Conservation (phyloP, 2,888 invertebrate species). For the Lasioglossum malachurum region DNA sequence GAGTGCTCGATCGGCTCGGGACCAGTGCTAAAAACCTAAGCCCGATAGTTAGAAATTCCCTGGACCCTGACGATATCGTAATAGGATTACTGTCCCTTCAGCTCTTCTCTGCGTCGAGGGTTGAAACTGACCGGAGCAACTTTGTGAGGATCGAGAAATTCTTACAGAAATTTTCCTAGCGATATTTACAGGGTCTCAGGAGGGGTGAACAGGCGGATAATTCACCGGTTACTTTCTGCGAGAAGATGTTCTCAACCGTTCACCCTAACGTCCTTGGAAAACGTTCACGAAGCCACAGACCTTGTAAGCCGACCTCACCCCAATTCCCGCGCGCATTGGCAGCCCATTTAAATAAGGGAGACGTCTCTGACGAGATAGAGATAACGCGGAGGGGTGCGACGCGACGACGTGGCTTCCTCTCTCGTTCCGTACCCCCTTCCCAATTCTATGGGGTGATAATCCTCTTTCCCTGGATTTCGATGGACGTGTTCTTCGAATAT, state of each 20-base stretch:
- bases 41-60: neutral
- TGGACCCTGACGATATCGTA: neutral
- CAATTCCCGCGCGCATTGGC: constrained; percentile 37
- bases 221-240: constrained; percentile 39
- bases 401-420: neutral
- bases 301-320: constrained; percentile 25
- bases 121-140: neutral
- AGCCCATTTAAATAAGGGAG: constrained; percentile 70
- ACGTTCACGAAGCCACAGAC: constrained; percentile 33
- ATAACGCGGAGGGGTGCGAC: constrained; percentile 57
- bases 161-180: neutral
- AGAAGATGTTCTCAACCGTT: constrained; percentile 18
- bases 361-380: constrained; percentile 68
- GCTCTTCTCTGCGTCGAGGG: neutral
- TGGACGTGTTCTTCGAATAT: constrained; percentile 46
- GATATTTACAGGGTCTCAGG: neutral
- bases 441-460: constrained; percentile 62
- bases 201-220: constrained; percentile 9
- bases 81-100: neutral
- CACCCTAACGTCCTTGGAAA: neutral
- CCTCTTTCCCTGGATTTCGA: constrained; percentile 31
- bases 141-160: neutral
- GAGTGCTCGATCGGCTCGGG: neutral
- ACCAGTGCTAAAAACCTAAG: neutral
- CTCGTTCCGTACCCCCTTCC: neutral